Evolutionary conservation across 1,140 invertebrate species (phyloP).

Genomic region (Elymnias hypermnestra): DNA sequence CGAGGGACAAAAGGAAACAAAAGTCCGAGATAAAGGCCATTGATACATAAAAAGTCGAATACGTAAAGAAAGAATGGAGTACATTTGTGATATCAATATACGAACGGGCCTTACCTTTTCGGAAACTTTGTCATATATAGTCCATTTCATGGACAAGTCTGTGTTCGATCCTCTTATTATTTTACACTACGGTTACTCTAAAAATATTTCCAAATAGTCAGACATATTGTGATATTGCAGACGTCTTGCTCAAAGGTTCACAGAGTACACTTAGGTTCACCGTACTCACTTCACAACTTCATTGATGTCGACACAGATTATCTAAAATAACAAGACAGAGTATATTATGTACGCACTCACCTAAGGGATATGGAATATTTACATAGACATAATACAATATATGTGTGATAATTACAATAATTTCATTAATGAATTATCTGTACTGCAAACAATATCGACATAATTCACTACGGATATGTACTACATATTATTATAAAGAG

Average conservation of each 20-base stretch:
- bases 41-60: slow-evolving; percentile 69
- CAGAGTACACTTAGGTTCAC: slow-evolving; percentile 32
- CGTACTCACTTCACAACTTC: slow-evolving; percentile 24
- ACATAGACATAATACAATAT: too few species aligned
- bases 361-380: too few species aligned
- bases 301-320: too few species aligned
- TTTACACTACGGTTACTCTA: slow-evolving; percentile 60
- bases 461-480: too few species aligned
- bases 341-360: too few species aligned
- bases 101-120: slow-evolving; percentile 42
- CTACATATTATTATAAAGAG: too few species aligned
- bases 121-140: slow-evolving; percentile 52
- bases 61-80: slow-evolving; percentile 51
- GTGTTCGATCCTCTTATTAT: slow-evolving; percentile 43
- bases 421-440: too few species aligned
- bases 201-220: slow-evolving; percentile 74
- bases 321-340: too few species aligned
- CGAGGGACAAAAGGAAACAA: slow-evolving; percentile 71
- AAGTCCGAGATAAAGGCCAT: slow-evolving; percentile 70
- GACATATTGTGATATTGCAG: slow-evolving; percentile 76
- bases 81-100: slow-evolving; percentile 31
- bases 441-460: too few species aligned
- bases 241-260: slow-evolving; percentile 59
- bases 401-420: too few species aligned
- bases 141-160: slow-evolving; percentile 53